phyloP scores from a whole-genome alignment of 2,797 vertebrate genomes.

The Sebastes paucispinis region DNA sequence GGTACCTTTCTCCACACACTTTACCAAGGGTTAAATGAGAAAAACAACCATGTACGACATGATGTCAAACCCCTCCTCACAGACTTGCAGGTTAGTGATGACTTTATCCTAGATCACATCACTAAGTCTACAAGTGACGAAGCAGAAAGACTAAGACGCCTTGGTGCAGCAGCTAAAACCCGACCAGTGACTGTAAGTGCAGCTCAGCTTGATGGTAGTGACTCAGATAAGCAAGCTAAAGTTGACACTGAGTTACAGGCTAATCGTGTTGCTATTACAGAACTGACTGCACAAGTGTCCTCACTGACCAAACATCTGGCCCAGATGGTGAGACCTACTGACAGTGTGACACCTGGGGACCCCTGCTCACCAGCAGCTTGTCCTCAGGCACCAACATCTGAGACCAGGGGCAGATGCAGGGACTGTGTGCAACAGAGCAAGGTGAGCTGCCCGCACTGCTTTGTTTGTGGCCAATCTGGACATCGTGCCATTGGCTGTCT shows the following conservation, averaged over 20 bases:
- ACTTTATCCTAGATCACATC: conserved; percentile 43
- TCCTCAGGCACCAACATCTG: too few relatives aligned
- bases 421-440: too few relatives aligned
- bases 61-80: conserved; percentile 23
- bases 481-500: too few relatives aligned
- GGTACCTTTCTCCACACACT: conserved; percentile 34
- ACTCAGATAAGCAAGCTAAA: not conserved
- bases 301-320: conserved; percentile 22
- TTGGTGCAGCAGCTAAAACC: conserved; percentile 1
- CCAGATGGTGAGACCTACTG: not conserved
- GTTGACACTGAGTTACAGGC: conserved; percentile 6
- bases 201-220: conserved; percentile 1
- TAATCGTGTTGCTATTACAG: conserved; percentile 10
- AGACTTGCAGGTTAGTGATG: conserved; percentile 22
- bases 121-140: conserved; percentile 44
- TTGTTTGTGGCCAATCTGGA: too few relatives aligned
- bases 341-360: not conserved
- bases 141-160: conserved; percentile 16
- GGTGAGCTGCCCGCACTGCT: too few relatives aligned
- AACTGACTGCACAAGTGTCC: conserved; percentile 32
- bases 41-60: conserved; percentile 10
- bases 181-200: not conserved
- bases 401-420: too few relatives aligned
- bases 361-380: accelerated
- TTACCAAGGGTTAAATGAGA: conserved; percentile 39